Evolutionary conservation across 2,797 vertebrate species (phyloP).

Genomic region (Enteromius thamalakanensis): DNA sequence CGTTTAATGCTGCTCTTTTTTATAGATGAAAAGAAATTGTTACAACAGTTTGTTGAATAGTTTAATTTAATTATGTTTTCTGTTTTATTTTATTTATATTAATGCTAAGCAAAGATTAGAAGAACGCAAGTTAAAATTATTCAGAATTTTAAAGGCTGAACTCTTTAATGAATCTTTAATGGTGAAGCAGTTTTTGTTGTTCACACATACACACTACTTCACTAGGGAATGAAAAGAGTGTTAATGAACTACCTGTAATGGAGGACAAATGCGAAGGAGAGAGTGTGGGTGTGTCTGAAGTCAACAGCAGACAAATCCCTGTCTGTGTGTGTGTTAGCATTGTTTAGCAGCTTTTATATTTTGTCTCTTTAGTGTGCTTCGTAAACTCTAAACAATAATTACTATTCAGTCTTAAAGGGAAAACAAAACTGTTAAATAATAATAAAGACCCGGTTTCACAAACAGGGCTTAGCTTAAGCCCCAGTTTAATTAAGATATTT

Average conservation of each 20-base stretch:
- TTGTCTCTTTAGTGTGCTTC: background rate
- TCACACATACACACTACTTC: constrained; percentile 10
- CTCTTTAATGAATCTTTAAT: background rate
- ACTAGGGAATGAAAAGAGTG: background rate
- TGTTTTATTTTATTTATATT: background rate
- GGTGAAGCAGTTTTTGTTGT: background rate
- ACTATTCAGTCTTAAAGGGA: too few relatives aligned
- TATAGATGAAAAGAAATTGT: background rate
- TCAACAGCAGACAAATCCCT: background rate
- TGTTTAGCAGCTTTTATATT: background rate
- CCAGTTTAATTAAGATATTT: too few relatives aligned
- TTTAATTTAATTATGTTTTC: background rate
- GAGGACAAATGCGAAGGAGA: background rate
- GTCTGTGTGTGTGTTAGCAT: background rate
- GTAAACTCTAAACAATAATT: background rate
- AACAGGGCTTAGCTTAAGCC: too few relatives aligned
- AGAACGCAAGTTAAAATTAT: background rate
- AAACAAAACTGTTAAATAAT: background rate
- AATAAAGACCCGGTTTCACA: too few relatives aligned
- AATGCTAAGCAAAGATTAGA: background rate
- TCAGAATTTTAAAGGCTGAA: background rate
- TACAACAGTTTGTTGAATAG: too few relatives aligned
- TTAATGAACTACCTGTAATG: constrained; percentile 11
- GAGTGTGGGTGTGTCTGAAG: background rate
- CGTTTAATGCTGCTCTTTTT: background rate